Base-by-base conservation (phyloP, 2,888 invertebrate species). In the Lasiommata megera region DNA sequence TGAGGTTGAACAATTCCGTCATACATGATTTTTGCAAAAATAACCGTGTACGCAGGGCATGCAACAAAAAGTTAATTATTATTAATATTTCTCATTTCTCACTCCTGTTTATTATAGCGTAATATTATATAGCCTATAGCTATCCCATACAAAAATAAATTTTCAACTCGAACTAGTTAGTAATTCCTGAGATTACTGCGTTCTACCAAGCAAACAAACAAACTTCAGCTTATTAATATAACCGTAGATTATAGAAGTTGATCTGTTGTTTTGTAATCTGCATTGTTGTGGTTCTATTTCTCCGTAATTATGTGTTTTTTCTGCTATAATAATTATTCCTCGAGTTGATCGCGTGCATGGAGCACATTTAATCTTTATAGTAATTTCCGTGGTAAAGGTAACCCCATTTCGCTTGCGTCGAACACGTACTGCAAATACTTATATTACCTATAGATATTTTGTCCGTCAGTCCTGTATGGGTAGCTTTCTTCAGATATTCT, bases 311-410 rank as follows among this genome's bases (percentile, higher is more conserved):
- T 38, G 50, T 37, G 50, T 59, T 55, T 34, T 34, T 54, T 55
- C 31, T 37, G 34, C 54, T 18, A 46, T 31, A 38, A 51, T 60
- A 43, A 60, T n/a, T 50, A 34, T 12, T 47, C 47, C 41, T 38
- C 43, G 34, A 55, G 43, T 43, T n/a, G 72, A 65, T 84, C 67
- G 84, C 84, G 82, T 85, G 84, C 74, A 72, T 72, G 67, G 66
- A 67, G 66, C 73, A 70, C 78, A 74, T 83, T 84, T 79, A 77
- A 75, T 74, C 77, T 80, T 77, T 71, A 71, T 67, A 71, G 73
- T 77, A 79, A 82, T 82, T 82, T 82, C 80, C 79, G 73, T 73
- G 75, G 75, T 79, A 74, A 77, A 76, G 68, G 72, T 74, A 74
- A 76, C 72, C 71, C 71, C 70, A 55, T 50, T 40, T 23, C 28